phyloP scores from a whole-genome alignment of 2,797 vertebrate species.

The Taeniopygia guttata region DNA sequence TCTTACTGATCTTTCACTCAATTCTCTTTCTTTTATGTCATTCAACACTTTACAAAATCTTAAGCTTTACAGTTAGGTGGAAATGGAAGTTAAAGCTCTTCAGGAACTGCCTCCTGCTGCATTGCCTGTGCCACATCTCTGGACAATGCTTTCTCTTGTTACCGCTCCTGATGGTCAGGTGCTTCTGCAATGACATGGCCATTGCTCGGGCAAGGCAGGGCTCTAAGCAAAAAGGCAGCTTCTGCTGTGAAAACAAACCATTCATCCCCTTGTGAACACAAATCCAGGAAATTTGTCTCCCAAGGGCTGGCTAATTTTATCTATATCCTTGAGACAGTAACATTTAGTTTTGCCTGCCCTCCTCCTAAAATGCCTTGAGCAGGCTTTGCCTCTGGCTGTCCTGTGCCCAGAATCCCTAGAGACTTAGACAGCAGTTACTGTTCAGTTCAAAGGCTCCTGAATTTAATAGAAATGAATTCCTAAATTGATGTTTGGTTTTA shows the following conservation, averaged over 20 bases:
- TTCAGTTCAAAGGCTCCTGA: not conserved
- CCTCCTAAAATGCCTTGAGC: not conserved
- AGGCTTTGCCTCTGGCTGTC: not conserved
- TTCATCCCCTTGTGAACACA: not conserved
- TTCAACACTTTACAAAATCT: not conserved
- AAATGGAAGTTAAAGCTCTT: not conserved
- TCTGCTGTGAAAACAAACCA: not conserved
- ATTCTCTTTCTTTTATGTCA: not conserved
- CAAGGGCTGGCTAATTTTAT: not conserved
- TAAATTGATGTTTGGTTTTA: not conserved
- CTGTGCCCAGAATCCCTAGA: not conserved
- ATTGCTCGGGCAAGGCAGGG: not conserved
- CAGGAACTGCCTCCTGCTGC: not conserved
- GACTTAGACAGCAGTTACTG: not conserved
- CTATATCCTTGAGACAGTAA: not conserved
- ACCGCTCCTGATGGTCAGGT: not conserved
- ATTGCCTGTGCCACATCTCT: not conserved
- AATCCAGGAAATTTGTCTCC: not conserved
- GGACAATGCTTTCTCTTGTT: not conserved
- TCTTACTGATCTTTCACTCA: not conserved
- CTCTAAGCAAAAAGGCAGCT: not conserved
- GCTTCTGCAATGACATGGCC: not conserved
- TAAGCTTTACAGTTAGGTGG: not conserved
- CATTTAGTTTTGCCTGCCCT: not conserved
- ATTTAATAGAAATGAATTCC: not conserved